Evolutionary conservation across 2,888 invertebrate species (phyloP).

Genomic region (Orgyia antiqua): DNA sequence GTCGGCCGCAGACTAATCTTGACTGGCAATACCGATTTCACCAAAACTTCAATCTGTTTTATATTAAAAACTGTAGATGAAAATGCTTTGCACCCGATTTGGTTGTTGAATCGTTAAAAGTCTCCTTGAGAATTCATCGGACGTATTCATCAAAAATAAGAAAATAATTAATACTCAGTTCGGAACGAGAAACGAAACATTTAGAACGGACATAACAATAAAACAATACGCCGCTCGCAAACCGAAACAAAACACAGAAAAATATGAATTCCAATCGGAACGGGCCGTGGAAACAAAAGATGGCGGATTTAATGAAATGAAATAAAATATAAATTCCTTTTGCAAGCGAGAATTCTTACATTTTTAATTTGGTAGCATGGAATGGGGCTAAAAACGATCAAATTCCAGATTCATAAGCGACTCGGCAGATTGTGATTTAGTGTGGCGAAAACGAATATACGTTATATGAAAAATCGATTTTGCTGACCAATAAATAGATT

Average conservation of each 20-base stretch:
- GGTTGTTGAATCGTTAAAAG: conserved; percentile 19
- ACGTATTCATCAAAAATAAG: conserved; percentile 71
- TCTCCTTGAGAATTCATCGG: conserved; percentile 48
- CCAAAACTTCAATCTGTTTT: conserved; percentile 27
- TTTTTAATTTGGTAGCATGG: conserved; percentile 73
- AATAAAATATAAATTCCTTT: conserved; percentile 77
- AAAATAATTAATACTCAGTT: conserved; percentile 73
- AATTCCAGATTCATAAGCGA: conserved; percentile 66
- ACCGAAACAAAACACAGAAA: conserved; percentile 77
- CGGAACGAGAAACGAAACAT: conserved; percentile 58
- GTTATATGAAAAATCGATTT: conserved; percentile 42
- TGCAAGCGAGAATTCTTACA: conserved; percentile 76
- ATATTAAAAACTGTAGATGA: too few relatives aligned
- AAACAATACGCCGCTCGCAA: conserved; percentile 68
- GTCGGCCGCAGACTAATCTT: conserved; percentile 48
- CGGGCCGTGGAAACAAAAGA: conserved; percentile 73
- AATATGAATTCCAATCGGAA: conserved; percentile 76
- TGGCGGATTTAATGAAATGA: conserved; percentile 77
- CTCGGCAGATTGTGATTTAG: conserved; percentile 31
- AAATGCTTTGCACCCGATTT: too few relatives aligned
- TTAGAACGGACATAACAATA: conserved; percentile 66
- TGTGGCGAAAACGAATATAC: conserved; percentile 36
- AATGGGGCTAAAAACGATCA: conserved; percentile 67
- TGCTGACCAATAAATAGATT: conserved; percentile 11
- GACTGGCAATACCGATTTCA: conserved; percentile 54